Base-by-base conservation (phyloP, 2,797 vertebrate species). In the Lacerta bilineata region DNA sequence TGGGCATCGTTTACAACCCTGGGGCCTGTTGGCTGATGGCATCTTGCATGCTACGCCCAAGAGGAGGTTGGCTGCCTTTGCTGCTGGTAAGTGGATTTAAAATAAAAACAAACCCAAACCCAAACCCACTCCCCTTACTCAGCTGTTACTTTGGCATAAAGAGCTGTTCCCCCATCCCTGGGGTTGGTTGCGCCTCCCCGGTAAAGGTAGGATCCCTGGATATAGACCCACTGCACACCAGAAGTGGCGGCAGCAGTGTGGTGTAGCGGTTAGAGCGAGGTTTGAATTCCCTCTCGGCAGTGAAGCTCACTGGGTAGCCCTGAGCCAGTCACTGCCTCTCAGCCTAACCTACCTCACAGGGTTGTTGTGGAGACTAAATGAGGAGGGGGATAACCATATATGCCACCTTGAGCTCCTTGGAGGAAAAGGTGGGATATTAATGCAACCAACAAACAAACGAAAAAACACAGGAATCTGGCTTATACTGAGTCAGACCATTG, bases 21-120 rank as follows among this genome's bases (percentile, higher is more conserved):
- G 80, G 7, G 75, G 50, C 33, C 77, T 29, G 36, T 50, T 84
- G 39, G 50, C 87, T 80, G 71, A 89, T 89, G 88, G 84, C 84
- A 55, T 81, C 83, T 68, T 17, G 41, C 68, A 55, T 41, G 25
- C 43, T 66, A 39, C 25, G 3, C 29, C 59, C 18, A 55, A 25
- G 61, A 81, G 27, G 71, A 59, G 8, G 33, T 55, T 41, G 78
- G 71, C 27, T 43, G 7, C 50, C 84, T 25, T 50, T 81, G 7
- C 25, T 69, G 69, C 59, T 89, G 88, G 88, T 89, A 81, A 86
- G 88, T 85, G 43, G 79, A 81, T 75, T 64, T 80, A 46, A 27
- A 15, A 41, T 78, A 86, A 25, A 71, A 72, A 33, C 71, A 4
- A 74, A 29, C 9, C 15, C 18, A 1, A 59, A 46, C 20, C 46